Percentiles rank a stretch among this genome's conserved stretches.
These are phyloP conservation scores for Arrhopalites spinosus DNA, from an alignment of 2,888 invertebrate species.

Conservation along the genomic window DNA sequence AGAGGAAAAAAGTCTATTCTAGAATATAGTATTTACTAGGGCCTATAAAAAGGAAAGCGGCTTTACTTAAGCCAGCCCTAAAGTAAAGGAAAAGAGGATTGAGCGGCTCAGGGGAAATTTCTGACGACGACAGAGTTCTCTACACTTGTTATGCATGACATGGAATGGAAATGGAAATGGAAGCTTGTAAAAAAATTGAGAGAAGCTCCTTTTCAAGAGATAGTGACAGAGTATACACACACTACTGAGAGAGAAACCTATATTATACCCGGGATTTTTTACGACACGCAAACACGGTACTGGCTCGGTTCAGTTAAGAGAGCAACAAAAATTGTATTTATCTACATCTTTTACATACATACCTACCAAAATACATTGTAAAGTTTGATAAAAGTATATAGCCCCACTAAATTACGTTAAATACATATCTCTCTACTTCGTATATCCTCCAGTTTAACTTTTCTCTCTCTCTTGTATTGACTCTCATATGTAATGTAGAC, in stretches of 20 bases:
- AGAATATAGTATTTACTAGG: slow-evolving; percentile 20
- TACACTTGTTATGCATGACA: too few species aligned
- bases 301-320: neutral
- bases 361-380: too few species aligned
- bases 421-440: too few species aligned
- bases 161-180: neutral
- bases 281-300: slow-evolving; percentile 1
- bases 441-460: too few species aligned
- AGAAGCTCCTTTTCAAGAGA: neutral
- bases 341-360: too few species aligned
- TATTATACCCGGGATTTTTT: neutral
- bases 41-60: slow-evolving; percentile 27
- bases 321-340: too few species aligned
- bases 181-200: slow-evolving; percentile 19
- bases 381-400: too few species aligned
- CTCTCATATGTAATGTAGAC: too few species aligned
- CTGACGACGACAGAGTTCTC: neutral
- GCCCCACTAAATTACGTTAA: too few species aligned
- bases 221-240: neutral
- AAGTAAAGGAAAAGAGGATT: slow-evolving; percentile 30
- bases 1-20: neutral
- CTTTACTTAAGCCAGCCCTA: slow-evolving; percentile 22
- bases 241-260: neutral
- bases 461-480: too few species aligned
- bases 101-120: slow-evolving; percentile 33